These are phyloP conservation scores for Muscicapa adusta DNA, from an alignment of 2,113 vertebrate genomes.

Conservation along the genomic window DNA sequence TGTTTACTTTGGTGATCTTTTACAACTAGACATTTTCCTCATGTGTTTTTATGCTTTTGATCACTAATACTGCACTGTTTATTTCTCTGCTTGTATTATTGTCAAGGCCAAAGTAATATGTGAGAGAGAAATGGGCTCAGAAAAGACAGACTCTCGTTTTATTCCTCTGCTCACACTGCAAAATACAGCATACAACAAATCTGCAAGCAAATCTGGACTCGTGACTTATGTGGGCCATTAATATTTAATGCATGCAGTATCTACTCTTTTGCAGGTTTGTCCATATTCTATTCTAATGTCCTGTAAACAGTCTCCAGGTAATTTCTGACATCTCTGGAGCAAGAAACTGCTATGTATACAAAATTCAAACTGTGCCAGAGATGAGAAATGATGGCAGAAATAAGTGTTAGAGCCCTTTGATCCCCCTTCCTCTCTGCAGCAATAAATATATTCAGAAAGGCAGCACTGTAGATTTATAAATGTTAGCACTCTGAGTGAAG, in stretches of 20 bases:
- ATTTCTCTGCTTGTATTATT: constrained; percentile 2
- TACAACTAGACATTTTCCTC: background rate
- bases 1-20: background rate
- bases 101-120: background rate
- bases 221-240: constrained; percentile 13
- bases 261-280: background rate
- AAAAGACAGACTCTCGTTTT: constrained; percentile 1
- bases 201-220: background rate
- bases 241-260: background rate
- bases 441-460: constrained; percentile 58
- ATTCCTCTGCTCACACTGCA: background rate
- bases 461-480: constrained; percentile 48
- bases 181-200: constrained; percentile 4
- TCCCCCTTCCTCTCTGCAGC: constrained; percentile 18
- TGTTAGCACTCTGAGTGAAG: constrained; percentile 50
- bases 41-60: background rate
- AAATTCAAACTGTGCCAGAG: constrained; percentile 19
- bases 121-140: background rate
- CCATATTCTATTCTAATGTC: constrained; percentile 17
- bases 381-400: constrained; percentile 57
- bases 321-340: constrained; percentile 45
- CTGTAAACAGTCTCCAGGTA: constrained; percentile 48
- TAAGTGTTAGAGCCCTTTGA: constrained; percentile 61
- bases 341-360: constrained; percentile 34
- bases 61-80: background rate